Percentiles rank a stretch among this genome's conserved stretches.
These are phyloP conservation scores for Geococcyx californianus DNA, from an alignment of 2,113 vertebrate species.

Conservation along the genomic window DNA sequence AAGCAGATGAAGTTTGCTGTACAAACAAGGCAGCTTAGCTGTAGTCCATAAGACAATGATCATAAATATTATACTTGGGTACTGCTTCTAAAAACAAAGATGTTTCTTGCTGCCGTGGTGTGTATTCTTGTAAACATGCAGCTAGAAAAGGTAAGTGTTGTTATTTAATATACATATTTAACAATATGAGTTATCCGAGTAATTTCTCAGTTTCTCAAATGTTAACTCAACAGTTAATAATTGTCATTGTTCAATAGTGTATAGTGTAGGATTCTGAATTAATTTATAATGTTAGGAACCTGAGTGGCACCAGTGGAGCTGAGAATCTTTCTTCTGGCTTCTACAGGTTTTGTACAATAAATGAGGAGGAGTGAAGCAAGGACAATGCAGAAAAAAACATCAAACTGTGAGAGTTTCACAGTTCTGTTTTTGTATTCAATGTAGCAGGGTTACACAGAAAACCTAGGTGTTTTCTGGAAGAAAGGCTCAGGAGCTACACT, in stretches of 20 bases:
- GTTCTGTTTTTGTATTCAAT: neutral
- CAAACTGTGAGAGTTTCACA: neutral
- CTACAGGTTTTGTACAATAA: neutral
- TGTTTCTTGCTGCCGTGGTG: neutral
- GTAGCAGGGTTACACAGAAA: neutral
- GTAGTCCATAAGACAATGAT: neutral
- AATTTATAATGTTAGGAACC: neutral
- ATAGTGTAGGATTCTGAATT: neutral
- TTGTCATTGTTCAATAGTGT: neutral
- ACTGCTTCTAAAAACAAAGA: neutral
- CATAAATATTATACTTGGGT: neutral
- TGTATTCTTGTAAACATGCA: neutral
- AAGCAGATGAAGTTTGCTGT: neutral
- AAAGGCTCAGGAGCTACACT: neutral
- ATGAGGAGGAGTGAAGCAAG: neutral
- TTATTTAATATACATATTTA: neutral
- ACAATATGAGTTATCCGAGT: fast-evolving
- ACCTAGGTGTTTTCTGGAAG: neutral
- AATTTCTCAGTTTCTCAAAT: neutral
- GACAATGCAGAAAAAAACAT: neutral
- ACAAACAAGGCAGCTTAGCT: neutral
- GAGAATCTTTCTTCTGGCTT: neutral
- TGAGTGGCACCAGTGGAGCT: neutral
- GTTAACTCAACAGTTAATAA: neutral
- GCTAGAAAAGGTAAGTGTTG: neutral